phyloP scores from a whole-genome alignment of 2,888 invertebrate species.

The Orthosia gracilis region DNA sequence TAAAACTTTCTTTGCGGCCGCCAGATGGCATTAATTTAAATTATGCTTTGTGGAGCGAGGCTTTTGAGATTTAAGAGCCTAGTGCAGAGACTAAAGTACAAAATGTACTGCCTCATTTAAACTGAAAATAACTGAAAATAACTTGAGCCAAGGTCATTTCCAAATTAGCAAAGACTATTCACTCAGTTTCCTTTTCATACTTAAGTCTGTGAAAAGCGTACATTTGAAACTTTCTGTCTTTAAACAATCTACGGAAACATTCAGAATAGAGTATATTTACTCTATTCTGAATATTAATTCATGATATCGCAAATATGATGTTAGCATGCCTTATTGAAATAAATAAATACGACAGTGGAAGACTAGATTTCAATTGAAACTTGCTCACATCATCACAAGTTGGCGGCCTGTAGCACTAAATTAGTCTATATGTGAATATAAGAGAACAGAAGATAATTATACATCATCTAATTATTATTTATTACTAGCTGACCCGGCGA shows the following conservation, averaged over 20 bases:
- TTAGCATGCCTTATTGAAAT: too few species aligned
- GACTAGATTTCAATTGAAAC: background rate
- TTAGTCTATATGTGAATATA: background rate
- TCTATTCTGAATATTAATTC: background rate
- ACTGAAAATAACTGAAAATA: too few species aligned
- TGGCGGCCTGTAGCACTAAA: too few species aligned
- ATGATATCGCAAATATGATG: too few species aligned
- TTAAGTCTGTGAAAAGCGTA: background rate
- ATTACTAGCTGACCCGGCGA: too few species aligned
- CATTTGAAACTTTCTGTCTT: background rate
- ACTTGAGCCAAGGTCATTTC: background rate
- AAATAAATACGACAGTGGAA: background rate
- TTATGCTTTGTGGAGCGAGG: background rate
- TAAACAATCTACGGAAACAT: background rate
- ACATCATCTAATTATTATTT: too few species aligned
- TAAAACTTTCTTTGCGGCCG: conserved; percentile 28
- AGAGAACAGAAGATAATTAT: too few species aligned
- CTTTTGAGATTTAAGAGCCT: background rate
- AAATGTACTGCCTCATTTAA: background rate
- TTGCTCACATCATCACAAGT: background rate
- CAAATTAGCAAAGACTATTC: background rate
- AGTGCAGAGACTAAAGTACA: background rate
- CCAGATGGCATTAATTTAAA: conserved; percentile 19
- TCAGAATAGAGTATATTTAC: background rate
- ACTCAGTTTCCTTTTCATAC: background rate